phyloP scores from a whole-genome alignment of 2,113 vertebrate genomes.

The Podarcis muralis region DNA sequence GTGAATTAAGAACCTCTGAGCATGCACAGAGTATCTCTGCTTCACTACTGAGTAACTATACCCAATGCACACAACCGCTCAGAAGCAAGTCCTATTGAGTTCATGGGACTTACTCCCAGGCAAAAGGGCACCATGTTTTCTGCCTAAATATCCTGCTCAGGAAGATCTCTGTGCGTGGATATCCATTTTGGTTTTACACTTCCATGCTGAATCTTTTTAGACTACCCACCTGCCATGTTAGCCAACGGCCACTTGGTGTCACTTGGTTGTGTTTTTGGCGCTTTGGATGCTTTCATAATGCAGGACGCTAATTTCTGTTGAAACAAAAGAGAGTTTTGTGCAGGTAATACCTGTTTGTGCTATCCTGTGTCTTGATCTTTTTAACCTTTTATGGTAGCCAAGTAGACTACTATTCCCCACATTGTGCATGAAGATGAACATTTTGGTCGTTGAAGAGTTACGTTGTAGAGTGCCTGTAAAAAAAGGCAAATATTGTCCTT shows the following conservation, averaged over 20 bases:
- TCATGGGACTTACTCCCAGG: neutral
- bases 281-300: neutral
- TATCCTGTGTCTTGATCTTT: slow-evolving; percentile 24
- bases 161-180: neutral
- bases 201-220: rapidly evolving
- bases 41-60: neutral
- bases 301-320: slow-evolving; percentile 13
- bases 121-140: neutral
- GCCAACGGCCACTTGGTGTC: slow-evolving; percentile 62
- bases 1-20: neutral
- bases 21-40: neutral
- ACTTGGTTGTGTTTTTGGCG: slow-evolving; percentile 47
- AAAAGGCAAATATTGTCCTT: neutral
- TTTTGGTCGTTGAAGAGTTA: neutral
- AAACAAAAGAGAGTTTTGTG: slow-evolving; percentile 2
- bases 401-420: neutral
- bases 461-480: neutral
- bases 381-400: neutral
- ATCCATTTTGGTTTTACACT: neutral
- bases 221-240: neutral
- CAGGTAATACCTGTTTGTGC: slow-evolving; percentile 5
- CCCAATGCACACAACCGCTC: neutral
- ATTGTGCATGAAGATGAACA: neutral
- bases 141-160: neutral
- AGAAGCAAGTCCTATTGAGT: neutral